These are phyloP conservation scores for Sarcophaga carnaria DNA, from an alignment of 2,888 invertebrate species.

Conservation along the genomic window DNA sequence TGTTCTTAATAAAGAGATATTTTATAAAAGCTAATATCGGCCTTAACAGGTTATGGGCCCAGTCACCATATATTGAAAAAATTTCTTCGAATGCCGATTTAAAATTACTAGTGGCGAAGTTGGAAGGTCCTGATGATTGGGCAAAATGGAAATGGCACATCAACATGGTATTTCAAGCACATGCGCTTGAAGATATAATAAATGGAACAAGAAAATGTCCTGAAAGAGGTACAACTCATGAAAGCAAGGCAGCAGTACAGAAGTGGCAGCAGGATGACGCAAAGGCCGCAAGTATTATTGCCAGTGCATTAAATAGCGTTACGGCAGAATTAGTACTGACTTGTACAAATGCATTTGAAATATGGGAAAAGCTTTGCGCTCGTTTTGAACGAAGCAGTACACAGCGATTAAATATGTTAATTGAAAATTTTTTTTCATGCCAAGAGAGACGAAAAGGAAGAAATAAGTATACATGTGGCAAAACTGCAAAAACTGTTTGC, in stretches of 20 bases:
- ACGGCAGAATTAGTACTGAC: conserved; percentile 3
- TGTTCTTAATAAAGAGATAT: no score
- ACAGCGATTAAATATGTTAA: conserved; percentile 36
- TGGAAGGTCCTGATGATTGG: no score
- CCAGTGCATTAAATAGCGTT: conserved; percentile 1
- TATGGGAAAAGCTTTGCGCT: conserved; percentile 26
- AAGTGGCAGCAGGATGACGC: conserved; percentile 22
- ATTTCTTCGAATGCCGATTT: no score
- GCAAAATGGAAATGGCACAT: conserved; percentile 14
- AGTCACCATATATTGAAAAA: conserved; percentile 2
- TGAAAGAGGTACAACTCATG: not conserved
- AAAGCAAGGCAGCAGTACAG: conserved; percentile 9
- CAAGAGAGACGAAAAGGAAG: conserved; percentile 19
- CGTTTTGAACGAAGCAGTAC: conserved; percentile 43
- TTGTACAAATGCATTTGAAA: not conserved
- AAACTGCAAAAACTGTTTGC: conserved; percentile 34
- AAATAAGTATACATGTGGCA: conserved; percentile 25
- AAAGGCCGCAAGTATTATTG: conserved; percentile 17
- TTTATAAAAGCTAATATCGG: no score
- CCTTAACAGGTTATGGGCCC: conserved; percentile 6
- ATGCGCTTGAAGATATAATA: conserved; percentile 14
- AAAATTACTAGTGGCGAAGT: no score
- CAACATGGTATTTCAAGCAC: conserved; percentile 18
- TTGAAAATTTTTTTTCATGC: conserved; percentile 36
- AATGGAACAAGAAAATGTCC: not conserved